Evolutionary conservation across 2,797 vertebrate species (phyloP), one percentile per base, ranked within the genome.

Genomic region (Bradypus variegatus): DNA sequence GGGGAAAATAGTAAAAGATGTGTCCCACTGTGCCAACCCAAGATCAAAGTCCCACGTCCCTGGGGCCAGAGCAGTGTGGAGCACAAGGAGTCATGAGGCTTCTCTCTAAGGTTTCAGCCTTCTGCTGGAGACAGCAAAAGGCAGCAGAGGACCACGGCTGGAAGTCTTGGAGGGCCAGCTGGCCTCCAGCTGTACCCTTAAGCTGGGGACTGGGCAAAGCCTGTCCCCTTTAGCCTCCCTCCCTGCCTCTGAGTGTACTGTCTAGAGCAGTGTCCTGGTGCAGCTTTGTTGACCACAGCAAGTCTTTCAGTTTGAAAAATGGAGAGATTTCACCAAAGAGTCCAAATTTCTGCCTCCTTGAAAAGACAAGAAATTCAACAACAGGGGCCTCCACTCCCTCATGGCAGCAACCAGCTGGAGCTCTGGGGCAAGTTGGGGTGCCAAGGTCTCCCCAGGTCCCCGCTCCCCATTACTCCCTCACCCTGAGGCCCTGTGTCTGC

Each of bases 281-380:
- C 75, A 21, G 16, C 48, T 81, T 55, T 21, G 4, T 12, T 62
- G 36, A 80, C 72, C 25, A 72, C 25, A 78, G 76, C 16, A 55
- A 53, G n/a, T 55, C 60, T 55, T 88, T 48, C 69, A 38, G 45
- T 67, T 67, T 94, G 41, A n/a, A 70, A 92, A 90, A 41, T 50
- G 55, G 86, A 50, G 27, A 15, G 2, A 13, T 62, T 48, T 62
- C 62, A 67, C 41, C 48, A n/a, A 84, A 18, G 6, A 29, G 18
- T 81, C 36, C 58, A 62, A 41, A 16, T 86, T 72, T 86, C 9
- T 33, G 86, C 15, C 45, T 87, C 65, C 69, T 70, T 29, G 2
- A 13, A 86, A 80, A 48, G 62, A 84, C 13, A 50, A 29, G 27
- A 69, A 70, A 36, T 41, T 15, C n/a, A 70, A 31, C 41, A 9